Conservation (phyloP, 2,797 vertebrate genomes). For the Bradypodion ventrale region DNA sequence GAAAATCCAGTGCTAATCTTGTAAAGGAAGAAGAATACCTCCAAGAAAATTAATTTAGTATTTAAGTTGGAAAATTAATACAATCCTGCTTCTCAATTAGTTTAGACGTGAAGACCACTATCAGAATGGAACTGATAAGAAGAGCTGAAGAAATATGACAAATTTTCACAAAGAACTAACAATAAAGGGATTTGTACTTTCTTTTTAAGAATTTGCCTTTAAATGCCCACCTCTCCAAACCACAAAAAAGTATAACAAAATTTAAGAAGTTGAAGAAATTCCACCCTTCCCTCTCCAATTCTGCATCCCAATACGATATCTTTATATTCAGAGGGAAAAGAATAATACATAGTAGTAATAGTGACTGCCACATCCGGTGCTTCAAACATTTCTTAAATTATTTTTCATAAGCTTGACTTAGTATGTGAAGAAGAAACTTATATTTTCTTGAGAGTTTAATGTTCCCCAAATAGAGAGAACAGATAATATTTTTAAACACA, state of each 20-base stretch:
- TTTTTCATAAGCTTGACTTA: background rate
- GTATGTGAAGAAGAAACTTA: background rate
- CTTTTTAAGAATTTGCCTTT: background rate
- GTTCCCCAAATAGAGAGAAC: background rate
- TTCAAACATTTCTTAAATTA: background rate
- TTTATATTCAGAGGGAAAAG: background rate
- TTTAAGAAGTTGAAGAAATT: too few species aligned
- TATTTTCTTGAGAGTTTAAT: background rate
- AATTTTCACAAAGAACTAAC: background rate
- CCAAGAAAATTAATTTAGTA: background rate
- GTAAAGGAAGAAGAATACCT: constrained; percentile 12
- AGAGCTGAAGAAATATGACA: background rate
- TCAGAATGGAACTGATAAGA: background rate
- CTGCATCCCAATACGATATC: background rate
- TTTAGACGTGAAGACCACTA: background rate
- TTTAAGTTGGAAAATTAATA: background rate
- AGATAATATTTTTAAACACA: background rate
- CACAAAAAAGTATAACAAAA: background rate
- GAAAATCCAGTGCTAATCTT: background rate
- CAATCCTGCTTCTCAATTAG: constrained; percentile 11
- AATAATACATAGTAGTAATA: background rate
- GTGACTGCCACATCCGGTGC: background rate
- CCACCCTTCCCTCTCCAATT: background rate
- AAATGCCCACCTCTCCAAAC: background rate
- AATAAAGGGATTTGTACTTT: background rate